Conservation (phyloP, 2,113 vertebrate genomes). For the Tauraco erythrolophus region DNA sequence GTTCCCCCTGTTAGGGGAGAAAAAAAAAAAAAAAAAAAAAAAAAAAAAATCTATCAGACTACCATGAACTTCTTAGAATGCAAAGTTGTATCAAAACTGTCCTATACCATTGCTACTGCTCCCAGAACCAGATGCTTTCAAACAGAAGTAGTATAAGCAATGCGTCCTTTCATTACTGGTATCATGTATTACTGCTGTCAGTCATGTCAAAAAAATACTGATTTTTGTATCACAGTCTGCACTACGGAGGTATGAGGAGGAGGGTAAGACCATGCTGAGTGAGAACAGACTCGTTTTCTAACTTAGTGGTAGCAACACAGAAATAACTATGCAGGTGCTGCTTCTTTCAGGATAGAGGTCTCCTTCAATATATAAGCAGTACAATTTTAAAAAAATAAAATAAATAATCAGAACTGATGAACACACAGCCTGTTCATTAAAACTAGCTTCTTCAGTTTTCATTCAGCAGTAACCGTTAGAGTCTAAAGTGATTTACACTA, state of each 20-base stretch:
- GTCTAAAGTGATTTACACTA: neutral
- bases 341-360: neutral
- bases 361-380: neutral
- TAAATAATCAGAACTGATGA: neutral
- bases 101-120: neutral
- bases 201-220: no score
- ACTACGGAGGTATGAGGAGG: neutral
- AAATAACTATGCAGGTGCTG: fast-evolving
- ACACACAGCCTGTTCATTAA: neutral
- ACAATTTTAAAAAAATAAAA: neutral
- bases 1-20: no score
- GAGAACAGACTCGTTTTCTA: neutral
- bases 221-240: neutral
- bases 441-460: neutral
- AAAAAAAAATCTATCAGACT: neutral
- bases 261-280: neutral
- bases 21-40: no score
- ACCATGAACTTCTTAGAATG: neutral
- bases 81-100: neutral
- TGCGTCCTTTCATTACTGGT: neutral
- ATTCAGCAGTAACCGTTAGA: neutral
- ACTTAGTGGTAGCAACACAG: neutral
- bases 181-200: neutral
- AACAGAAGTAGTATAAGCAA: neutral
- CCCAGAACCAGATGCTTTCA: neutral